Base-by-base conservation (phyloP, 2,113 vertebrate species). In the Sinocyclocheilus maitianheensis region DNA sequence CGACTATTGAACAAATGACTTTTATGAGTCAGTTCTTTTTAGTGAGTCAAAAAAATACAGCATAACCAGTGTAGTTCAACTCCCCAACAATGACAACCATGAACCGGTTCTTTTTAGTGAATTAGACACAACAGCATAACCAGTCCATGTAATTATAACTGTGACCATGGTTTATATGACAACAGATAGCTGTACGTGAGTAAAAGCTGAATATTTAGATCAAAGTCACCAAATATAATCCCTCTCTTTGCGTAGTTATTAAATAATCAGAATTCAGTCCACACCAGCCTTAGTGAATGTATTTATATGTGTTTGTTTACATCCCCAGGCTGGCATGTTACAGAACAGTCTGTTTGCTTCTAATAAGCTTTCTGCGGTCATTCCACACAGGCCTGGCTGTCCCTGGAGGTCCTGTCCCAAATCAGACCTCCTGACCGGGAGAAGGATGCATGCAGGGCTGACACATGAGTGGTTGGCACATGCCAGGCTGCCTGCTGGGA, bases 311-410 rank as follows among this genome's bases (percentile, higher is more conserved):
- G 77, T 82, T 75, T 60, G 78, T 81, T 60, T 48, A 65, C 65
- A 71, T 77, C 51, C 83, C 53, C 37, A 18, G 26, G 37, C 82
- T 87, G 77, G 76, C 51, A 74, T 87, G 86, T 34, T 80, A 24
- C 24, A 63, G 76, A 81, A 65, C 67, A 65, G 77, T 87, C 77
- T 84, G 86, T 87, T 76, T 87, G 16, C 79, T 65, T n/a, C 53
- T 84, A 81, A 81, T 84, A 62, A 81, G 83, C 83, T 53, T 48
- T 37, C n/a, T 53, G 62, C 4, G 16, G 43, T 5, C 81, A 53
- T 83, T 83, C 76, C 26, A 62, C 3, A 20, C 60, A 77, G 83
- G n/a, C 71, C 77, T 4, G 46, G 46, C 53, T 75, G 34, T 9
- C 74, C 84, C 84, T 74, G 13, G 43, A 74, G 81, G 53, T 69